Evolutionary conservation across 2,888 invertebrate species (phyloP).

Genomic region (Lordiphosa fenestrarum): DNA sequence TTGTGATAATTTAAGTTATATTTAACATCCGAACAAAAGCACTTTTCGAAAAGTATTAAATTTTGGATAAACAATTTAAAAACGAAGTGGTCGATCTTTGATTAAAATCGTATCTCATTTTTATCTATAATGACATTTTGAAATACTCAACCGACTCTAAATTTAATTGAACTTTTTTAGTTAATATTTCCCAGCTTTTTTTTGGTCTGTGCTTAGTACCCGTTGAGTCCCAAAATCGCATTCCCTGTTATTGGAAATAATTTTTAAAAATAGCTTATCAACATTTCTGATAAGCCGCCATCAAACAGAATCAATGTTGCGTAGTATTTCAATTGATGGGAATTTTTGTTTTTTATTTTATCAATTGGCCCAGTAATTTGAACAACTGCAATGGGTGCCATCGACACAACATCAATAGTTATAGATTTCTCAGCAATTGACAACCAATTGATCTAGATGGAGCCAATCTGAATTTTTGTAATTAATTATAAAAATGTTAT

Average conservation of each 20-base stretch:
- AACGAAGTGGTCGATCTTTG: no score
- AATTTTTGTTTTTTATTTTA: background rate
- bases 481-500: constrained; percentile 9
- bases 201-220: no score
- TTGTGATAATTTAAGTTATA: no score
- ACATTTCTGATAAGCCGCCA: constrained; percentile 10
- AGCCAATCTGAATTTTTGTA: constrained; percentile 8
- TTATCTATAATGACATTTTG: no score
- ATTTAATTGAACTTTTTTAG: no score
- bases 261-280: constrained; percentile 8
- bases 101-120: no score
- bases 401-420: constrained; percentile 3
- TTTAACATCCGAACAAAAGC: no score
- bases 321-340: constrained; percentile 12
- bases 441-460: constrained; percentile 18
- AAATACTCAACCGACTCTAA: no score
- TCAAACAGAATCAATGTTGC: constrained; percentile 1
- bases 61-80: no score
- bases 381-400: constrained; percentile 2
- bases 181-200: no score
- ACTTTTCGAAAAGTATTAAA: no score
- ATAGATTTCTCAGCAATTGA: constrained; percentile 5
- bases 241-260: background rate
- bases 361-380: constrained; percentile 6
- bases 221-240: no score